Conservation (phyloP, 1,140 invertebrate species). For the Theocolax elegans region DNA sequence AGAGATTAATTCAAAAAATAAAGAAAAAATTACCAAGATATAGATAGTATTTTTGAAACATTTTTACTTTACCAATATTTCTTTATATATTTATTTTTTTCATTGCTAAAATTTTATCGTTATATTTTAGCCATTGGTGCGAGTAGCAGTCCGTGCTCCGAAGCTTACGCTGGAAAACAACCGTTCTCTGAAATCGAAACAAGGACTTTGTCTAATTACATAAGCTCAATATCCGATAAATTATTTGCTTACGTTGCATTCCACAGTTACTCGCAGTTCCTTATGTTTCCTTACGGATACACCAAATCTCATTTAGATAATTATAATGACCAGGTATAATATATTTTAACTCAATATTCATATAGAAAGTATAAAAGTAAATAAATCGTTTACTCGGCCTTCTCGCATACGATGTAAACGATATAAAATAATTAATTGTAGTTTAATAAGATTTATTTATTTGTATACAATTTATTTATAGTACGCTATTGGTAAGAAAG, state of each 20-base stretch:
- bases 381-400: too few species aligned
- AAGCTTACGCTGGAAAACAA: constrained; percentile 71
- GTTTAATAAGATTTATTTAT: not conserved
- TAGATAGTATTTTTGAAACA: too few species aligned
- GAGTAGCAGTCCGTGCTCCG: not conserved
- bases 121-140: too few species aligned
- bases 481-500: constrained; percentile 48
- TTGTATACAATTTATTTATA: not conserved
- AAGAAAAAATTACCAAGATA: too few species aligned
- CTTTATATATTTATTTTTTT: too few species aligned
- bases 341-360: not conserved
- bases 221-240: constrained; percentile 66
- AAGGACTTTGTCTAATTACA: constrained; percentile 68
- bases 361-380: not conserved
- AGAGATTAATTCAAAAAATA: too few species aligned
- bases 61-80: too few species aligned
- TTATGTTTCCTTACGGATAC: constrained; percentile 78
- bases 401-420: too few species aligned
- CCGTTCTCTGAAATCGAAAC: constrained; percentile 82
- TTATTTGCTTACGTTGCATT: constrained; percentile 77
- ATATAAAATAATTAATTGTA: not conserved
- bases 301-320: constrained; percentile 70
- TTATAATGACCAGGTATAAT: constrained; percentile 72
- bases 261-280: constrained; percentile 80
- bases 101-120: too few species aligned